Base-by-base conservation (phyloP, 2,113 vertebrate species). In the Ceyx melanurus region DNA sequence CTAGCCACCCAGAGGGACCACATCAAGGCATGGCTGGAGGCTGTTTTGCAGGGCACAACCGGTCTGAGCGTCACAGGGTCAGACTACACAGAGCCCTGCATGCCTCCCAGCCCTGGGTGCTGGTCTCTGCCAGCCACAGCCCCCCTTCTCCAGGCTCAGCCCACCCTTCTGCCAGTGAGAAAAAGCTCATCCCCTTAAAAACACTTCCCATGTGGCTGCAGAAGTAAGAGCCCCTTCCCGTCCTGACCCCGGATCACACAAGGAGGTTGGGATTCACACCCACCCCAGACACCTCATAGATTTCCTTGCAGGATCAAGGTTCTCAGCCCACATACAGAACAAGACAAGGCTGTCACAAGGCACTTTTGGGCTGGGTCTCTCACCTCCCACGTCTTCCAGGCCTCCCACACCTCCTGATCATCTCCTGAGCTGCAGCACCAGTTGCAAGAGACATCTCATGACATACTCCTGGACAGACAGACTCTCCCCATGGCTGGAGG, bases 241-340 rank as follows among this genome's bases (percentile, higher is more conserved):
- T 43, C 5, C 61, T 42, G 25, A 4, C 2, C 31, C 56, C 16
- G 31, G 15, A 5, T 18, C 15, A 1, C 2, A 0, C 1, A 11
- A 2, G 12, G 33, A 40, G 37, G 6, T 0, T n/a, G 53, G 28
- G 65, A 25, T 35, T 58, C 84, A 45, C 4, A 0, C 2, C 25
- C 43, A 28, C 25, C 45, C 37, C 35, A 9, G 21, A 14, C 19
- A 11, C 26, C 15, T 33, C 4, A 0, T 2, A 46, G 31, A 10
- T 28, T 14, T 46, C 25, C 62, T 35, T 22, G 40, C 65, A 45
- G 50, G 54, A 19, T 12, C 67, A 3, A 12, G 45, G 37, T 8
- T n/a, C 60, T 76, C 48, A 57, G 64, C 51, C 20, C 48, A n/a
- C 42, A 70, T 1, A 6, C 13, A 3, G 31, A 46, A 16, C 3